Base-by-base conservation (phyloP, 2,888 invertebrate species). In the Sclerodermus sp. region DNA sequence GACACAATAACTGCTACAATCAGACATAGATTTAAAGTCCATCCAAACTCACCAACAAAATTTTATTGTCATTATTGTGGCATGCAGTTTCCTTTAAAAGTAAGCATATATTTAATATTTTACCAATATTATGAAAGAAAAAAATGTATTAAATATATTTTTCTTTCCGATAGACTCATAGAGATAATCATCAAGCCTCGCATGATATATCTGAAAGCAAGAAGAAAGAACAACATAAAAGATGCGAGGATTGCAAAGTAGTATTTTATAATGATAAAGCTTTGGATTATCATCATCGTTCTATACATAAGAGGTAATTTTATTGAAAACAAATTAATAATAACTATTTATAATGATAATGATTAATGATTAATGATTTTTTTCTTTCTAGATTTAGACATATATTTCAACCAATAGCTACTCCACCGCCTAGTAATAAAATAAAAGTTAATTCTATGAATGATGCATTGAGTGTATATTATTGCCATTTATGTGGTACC, bases 51-150 rank as follows among this genome's bases (percentile, higher is more conserved):
- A 67, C 82, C 82, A 40, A 80, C 82, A 16, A 87, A 86, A 70
- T 82, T 85, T 73, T 87, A 84, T 71, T 87, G 87, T 55, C 82
- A 83, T 18, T 83, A 83, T 79, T 87, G 87, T 71, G 87, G 87
- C 8, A 86, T 85, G 80, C 83, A 86, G 46, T 87, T 87, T 71
- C 86, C 87, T 9, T 78, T 87, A 69, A 85, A 85, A 81, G 83
- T 84, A 77, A 71, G 31, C 55, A 45, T 40, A 9, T 39, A 13
- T 23, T 34, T 32, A 34, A 32, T 47, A 13, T 40, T 18, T 40
- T n/a, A 10, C 14, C 2, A 4, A 17, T 14, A 17, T 42, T 49
- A 23, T 30, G 30, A 36, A 47, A 17, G 47, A 23, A 23, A 23
- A 23, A 39, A 45, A 36, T 40, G 13, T 37, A 41, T 5, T n/a